These are phyloP conservation scores for Ephestia elutella DNA, from an alignment of 1,140 invertebrate genomes.

Conservation along the genomic window DNA sequence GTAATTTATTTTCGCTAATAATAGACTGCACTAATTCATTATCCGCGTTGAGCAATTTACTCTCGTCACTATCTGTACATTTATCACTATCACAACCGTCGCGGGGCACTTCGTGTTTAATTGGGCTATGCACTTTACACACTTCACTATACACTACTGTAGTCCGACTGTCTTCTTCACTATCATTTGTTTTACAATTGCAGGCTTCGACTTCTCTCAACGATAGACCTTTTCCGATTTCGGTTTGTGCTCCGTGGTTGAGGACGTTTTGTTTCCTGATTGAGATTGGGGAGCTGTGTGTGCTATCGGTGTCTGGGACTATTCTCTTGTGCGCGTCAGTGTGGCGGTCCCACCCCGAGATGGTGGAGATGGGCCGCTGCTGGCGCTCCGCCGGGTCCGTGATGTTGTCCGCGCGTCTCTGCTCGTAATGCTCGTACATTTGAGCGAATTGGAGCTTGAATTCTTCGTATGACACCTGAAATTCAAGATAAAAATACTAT, in stretches of 20 bases:
- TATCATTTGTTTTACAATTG: slow-evolving; percentile 37
- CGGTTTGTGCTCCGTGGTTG: slow-evolving; percentile 73
- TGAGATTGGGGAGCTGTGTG: slow-evolving; percentile 46
- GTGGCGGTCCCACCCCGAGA: slow-evolving; percentile 92
- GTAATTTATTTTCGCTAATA: slow-evolving; percentile 72
- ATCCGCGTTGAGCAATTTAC: slow-evolving; percentile 49
- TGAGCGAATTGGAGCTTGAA: slow-evolving; percentile 96
- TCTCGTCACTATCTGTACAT: slow-evolving; percentile 56
- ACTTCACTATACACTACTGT: slow-evolving; percentile 70
- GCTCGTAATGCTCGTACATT: slow-evolving; percentile 98
- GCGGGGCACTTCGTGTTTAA: slow-evolving; percentile 47
- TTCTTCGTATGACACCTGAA: slow-evolving; percentile 94
- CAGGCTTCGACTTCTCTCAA: slow-evolving; percentile 65
- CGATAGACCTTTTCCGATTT: slow-evolving; percentile 68
- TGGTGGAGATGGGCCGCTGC: slow-evolving; percentile 95
- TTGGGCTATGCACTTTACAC: slow-evolving; percentile 69
- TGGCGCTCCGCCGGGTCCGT: slow-evolving; percentile 94
- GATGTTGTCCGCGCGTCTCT: slow-evolving; percentile 93
- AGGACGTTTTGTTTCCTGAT: slow-evolving; percentile 57
- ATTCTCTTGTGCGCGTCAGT: slow-evolving; percentile 54
- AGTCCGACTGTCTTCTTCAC: slow-evolving; percentile 56
- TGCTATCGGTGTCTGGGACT: slow-evolving; percentile 72
- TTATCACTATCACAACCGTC: slow-evolving; percentile 68
- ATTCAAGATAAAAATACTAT: not conserved
- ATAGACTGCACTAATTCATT: slow-evolving; percentile 76